Evolutionary conservation across 35 echinoderm and acorn worm species (phyloP).

Genomic region (Patiria miniata): DNA sequence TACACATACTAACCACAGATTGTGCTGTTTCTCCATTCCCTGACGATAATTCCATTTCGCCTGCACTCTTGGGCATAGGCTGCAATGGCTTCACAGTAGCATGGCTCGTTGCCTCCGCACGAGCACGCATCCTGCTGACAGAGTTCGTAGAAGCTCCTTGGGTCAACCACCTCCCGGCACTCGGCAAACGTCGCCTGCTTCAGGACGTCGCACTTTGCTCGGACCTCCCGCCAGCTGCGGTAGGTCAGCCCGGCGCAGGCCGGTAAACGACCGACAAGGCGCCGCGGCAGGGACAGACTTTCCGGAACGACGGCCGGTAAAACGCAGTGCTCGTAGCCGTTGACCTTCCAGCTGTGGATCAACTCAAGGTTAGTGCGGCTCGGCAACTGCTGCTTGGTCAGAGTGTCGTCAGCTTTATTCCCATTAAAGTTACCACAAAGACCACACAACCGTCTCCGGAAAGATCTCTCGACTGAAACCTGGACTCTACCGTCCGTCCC

Average conservation of each 20-base stretch:
- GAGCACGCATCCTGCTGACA: slow-evolving; percentile 59
- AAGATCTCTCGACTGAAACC: slow-evolving; percentile 14
- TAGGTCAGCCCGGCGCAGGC: slow-evolving; percentile 16
- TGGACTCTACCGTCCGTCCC: neutral
- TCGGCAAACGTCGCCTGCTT: neutral
- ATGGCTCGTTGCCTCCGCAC: slow-evolving; percentile 54
- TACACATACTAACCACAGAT: slow-evolving; percentile 44
- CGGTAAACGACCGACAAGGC: neutral
- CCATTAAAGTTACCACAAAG: slow-evolving; percentile 77
- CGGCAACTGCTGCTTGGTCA: slow-evolving; percentile 66
- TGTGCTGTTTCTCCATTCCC: slow-evolving; percentile 31
- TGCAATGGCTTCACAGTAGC: slow-evolving; percentile 55
- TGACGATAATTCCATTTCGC: slow-evolving; percentile 28
- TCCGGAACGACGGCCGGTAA: neutral
- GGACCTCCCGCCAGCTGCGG: neutral
- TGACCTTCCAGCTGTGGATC: slow-evolving; percentile 81
- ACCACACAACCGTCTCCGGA: slow-evolving; percentile 34
- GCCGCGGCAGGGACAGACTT: neutral
- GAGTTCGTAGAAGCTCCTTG: slow-evolving; percentile 22
- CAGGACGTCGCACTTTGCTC: slow-evolving; percentile 22
- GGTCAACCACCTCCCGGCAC: slow-evolving; percentile 34
- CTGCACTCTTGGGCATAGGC: slow-evolving; percentile 58
- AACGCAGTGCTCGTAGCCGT: slow-evolving; percentile 55
- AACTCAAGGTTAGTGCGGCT: slow-evolving; percentile 45
- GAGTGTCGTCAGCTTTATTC: slow-evolving; percentile 42